These are phyloP conservation scores for Selenia dentaria DNA, from an alignment of 2,888 invertebrate species.

Conservation along the genomic window DNA sequence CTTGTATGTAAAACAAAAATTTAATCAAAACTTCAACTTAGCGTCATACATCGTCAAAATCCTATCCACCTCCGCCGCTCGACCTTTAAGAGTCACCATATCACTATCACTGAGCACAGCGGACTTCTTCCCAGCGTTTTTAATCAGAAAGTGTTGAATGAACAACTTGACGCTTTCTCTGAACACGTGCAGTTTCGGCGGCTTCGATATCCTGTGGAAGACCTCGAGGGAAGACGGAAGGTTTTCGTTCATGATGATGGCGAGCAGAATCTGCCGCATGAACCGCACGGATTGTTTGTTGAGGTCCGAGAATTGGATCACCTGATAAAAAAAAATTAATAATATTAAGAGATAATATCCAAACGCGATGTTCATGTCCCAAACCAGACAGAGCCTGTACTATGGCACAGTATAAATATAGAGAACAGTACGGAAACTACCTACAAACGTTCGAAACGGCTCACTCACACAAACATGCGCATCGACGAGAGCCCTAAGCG, in stretches of 20 bases:
- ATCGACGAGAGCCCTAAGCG: no score
- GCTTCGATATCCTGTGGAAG: constrained; percentile 89
- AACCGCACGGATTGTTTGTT: constrained; percentile 92
- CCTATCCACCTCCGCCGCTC: constrained; percentile 87
- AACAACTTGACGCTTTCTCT: constrained; percentile 93
- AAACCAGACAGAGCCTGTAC: no score
- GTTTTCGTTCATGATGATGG: constrained; percentile 88
- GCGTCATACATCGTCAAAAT: constrained; percentile 83
- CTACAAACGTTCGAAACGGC: no score
- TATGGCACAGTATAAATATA: no score
- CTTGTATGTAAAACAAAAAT: no score
- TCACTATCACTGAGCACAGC: constrained; percentile 58
- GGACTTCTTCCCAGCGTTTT: constrained; percentile 81
- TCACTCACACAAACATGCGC: no score
- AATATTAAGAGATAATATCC: no score
- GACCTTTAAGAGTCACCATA: constrained; percentile 67
- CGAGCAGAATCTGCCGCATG: constrained; percentile 90
- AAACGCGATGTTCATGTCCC: no score
- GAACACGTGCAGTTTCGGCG: constrained; percentile 91
- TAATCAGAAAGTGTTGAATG: constrained; percentile 93
- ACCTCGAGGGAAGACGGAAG: constrained; percentile 85
- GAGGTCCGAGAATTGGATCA: constrained; percentile 94
- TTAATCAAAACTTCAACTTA: constrained; percentile 63
- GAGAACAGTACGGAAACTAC: no score
- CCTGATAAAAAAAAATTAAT: constrained; percentile 70